phyloP scores from a whole-genome alignment of 2,113 vertebrate genomes.

The Copsychus sechellarum region DNA sequence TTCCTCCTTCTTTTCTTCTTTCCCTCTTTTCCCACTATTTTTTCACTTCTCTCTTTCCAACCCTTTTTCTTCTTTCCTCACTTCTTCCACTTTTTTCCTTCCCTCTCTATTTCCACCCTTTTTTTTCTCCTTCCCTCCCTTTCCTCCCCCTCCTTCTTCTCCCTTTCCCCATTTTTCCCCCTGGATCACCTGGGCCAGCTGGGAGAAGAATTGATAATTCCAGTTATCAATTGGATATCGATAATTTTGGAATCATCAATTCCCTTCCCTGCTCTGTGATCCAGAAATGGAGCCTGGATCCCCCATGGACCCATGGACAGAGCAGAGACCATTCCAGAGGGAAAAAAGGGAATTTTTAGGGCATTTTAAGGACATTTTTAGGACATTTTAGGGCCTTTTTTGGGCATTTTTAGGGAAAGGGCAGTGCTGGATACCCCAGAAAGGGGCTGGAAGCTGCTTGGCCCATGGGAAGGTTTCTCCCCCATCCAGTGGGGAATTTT shows the following conservation, averaged over 20 bases:
- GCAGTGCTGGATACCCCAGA: background rate
- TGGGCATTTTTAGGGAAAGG: background rate
- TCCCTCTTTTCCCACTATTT: too few relatives aligned
- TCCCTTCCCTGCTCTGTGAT: background rate
- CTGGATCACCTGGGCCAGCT: background rate
- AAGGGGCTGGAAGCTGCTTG: too few relatives aligned
- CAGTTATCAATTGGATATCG: background rate
- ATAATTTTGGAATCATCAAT: background rate
- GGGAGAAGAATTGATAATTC: conserved; percentile 16
- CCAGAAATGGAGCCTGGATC: background rate
- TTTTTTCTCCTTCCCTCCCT: too few relatives aligned
- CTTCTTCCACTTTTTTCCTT: too few relatives aligned
- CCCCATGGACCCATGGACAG: background rate
- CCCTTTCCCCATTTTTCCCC: background rate
- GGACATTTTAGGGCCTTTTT: too few relatives aligned
- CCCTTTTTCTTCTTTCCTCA: too few relatives aligned
- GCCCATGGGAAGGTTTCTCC: background rate
- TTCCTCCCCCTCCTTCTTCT: too few relatives aligned
- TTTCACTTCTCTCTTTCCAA: background rate
- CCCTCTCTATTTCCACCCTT: background rate
- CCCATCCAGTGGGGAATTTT: background rate
- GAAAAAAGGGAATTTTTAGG: background rate
- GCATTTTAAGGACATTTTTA: too few relatives aligned
- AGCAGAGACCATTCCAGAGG: background rate
- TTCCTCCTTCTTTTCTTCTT: too few relatives aligned